These are phyloP conservation scores for Brachirus orientalis DNA, from an alignment of 2,113 vertebrate species.

Conservation along the genomic window DNA sequence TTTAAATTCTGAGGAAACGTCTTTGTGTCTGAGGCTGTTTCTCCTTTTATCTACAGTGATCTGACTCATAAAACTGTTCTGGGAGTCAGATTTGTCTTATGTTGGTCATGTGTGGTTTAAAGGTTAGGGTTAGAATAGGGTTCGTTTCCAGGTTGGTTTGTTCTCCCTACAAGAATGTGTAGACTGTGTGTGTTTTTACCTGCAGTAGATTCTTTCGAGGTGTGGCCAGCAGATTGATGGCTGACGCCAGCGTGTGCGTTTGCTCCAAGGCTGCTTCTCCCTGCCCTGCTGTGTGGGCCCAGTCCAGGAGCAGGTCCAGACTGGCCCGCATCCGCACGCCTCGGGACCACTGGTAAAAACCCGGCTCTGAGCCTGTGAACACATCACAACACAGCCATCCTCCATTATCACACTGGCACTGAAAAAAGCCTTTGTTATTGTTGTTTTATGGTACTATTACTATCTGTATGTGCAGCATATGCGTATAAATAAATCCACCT, in stretches of 20 bases:
- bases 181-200: constrained; percentile 57
- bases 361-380: constrained; percentile 77
- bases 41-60: too few relatives aligned
- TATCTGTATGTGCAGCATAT: too few relatives aligned
- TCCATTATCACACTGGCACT: background rate
- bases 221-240: constrained; percentile 81
- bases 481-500: too few relatives aligned
- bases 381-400: constrained; percentile 7
- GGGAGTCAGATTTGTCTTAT: too few relatives aligned
- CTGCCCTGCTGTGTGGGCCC: constrained; percentile 77
- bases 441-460: too few relatives aligned
- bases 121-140: too few relatives aligned
- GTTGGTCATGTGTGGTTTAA: too few relatives aligned
- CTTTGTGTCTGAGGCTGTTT: too few relatives aligned
- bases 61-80: too few relatives aligned
- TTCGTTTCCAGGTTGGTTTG: too few relatives aligned
- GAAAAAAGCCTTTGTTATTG: too few relatives aligned
- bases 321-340: constrained; percentile 81
- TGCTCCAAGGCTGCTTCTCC: constrained; percentile 76
- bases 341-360: constrained; percentile 83
- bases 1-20: too few relatives aligned
- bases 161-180: background rate
- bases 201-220: constrained; percentile 80
- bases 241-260: constrained; percentile 77
- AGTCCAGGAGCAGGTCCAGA: constrained; percentile 83